phyloP scores from a whole-genome alignment of 2,888 invertebrate genomes.

The Microplitis deprimator region DNA sequence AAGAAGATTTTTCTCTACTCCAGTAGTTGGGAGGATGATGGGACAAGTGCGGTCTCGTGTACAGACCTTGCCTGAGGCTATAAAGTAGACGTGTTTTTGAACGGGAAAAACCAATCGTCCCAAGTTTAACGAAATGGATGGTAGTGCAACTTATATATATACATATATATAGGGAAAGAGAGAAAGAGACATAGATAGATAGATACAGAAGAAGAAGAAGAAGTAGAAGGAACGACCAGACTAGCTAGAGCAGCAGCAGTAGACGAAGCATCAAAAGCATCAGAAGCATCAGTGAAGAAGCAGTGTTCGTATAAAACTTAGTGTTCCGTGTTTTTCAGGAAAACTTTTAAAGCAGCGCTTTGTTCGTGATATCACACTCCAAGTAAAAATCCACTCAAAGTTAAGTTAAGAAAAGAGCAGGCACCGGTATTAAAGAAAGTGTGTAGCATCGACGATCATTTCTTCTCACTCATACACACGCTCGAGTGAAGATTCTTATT shows the following conservation, averaged over 20 bases:
- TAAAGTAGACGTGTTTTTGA: conserved; percentile 9
- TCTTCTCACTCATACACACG: neutral
- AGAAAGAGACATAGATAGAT: neutral
- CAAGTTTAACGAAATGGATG: neutral
- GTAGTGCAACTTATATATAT: neutral
- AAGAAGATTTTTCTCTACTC: neutral
- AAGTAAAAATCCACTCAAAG: neutral
- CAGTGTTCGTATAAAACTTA: conserved; percentile 1
- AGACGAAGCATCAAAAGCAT: neutral
- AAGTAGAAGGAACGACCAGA: neutral
- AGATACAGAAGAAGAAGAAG: neutral
- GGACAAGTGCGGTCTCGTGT: conserved; percentile 38
- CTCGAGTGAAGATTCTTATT: neutral
- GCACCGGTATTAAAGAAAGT: neutral
- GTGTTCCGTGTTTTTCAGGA: neutral
- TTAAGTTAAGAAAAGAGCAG: neutral
- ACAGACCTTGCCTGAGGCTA: conserved; percentile 19
- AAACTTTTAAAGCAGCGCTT: neutral
- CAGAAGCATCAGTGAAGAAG: neutral
- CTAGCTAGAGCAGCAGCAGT: neutral
- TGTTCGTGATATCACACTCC: neutral
- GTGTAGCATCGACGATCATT: neutral
- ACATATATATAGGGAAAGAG: neutral
- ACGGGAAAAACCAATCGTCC: conserved; percentile 3
- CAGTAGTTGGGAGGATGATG: neutral